Evolutionary conservation across 1,140 invertebrate species (phyloP), one percentile per base, ranked within the genome.

Genomic region (Berghia stephanieae): DNA sequence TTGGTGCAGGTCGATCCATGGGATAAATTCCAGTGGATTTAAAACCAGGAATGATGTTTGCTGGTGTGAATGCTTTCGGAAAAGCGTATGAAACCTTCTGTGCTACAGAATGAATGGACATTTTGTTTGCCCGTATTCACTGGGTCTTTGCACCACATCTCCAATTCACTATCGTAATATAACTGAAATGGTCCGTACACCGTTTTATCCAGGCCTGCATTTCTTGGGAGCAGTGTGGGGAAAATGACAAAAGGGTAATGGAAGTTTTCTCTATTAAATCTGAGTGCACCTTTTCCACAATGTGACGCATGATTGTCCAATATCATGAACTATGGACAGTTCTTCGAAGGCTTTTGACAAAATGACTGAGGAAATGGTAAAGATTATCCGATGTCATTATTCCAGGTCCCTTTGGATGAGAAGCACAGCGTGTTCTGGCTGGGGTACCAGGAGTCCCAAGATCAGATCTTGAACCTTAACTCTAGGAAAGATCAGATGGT

Each of bases 291-390:
- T 70, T 88, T 6, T n/a, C 73, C 69, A 13, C 80, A 52, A 75
- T 84, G 83, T 18, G 81, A 83, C 34, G 74, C 67, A 60, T 83
- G 83, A 55, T 81, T 83, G 72, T 83, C 82, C 21, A 85, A 68
- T 5, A 84, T n/a, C 0, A 83, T 13, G 16, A 84, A 73, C 18
- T 81, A 72, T 13, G 75, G 79, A 18, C 70, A 24, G 27, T 75
- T 57, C 27, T 27, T 52, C 34, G 52, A 63, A 6, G 73, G 46
- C 27, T 57, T 74, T 57, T 8, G 10, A 13, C 24, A 52, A 74
- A 74, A 74, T 74, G 71, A 24, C 40, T 57, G 36, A 63, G 52
- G 38, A 75, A 75, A 27, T 40, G 46, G 24, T n/a, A 27, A 42
- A 60, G 63, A 42, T 75, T 75, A 24, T 75, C 73, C 8, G 49